phyloP scores from a whole-genome alignment of 1,140 invertebrate species.

The Scaptomyza montana region DNA sequence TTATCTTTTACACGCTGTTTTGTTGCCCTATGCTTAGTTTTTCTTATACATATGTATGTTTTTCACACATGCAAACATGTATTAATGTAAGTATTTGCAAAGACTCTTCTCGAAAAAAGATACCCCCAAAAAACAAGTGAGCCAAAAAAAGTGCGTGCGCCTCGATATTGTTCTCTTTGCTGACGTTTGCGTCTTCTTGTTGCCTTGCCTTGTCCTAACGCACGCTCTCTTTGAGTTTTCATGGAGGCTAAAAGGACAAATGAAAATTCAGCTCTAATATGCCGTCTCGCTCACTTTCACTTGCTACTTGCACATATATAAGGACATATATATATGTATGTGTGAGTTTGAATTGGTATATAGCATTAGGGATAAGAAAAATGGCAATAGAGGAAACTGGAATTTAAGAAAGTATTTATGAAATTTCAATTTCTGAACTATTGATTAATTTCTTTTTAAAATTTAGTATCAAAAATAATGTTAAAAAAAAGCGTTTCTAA shows the following conservation, averaged over 20 bases:
- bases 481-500: too few relatives aligned
- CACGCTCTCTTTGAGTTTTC: slow-evolving; percentile 22
- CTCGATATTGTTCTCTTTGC: slow-evolving; percentile 22
- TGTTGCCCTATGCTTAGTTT: background rate
- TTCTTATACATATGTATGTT: background rate
- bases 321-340: background rate
- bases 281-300: slow-evolving; percentile 71
- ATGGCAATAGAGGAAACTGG: too few relatives aligned
- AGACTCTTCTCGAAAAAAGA: slow-evolving; percentile 41
- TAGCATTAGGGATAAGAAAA: too few relatives aligned
- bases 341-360: too few relatives aligned
- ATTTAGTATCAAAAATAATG: too few relatives aligned
- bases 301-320: slow-evolving; percentile 37
- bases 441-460: too few relatives aligned
- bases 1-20: background rate
- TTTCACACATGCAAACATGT: too few relatives aligned
- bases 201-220: background rate
- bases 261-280: slow-evolving; percentile 65
- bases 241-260: slow-evolving; percentile 58
- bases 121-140: slow-evolving; percentile 61
- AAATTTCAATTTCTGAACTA: too few relatives aligned
- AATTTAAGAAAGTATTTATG: too few relatives aligned
- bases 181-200: background rate
- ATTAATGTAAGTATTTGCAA: background rate
- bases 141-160: slow-evolving; percentile 69